Evolutionary conservation across 2,797 vertebrate species (phyloP).

Genomic region (Gobio occitaniae): DNA sequence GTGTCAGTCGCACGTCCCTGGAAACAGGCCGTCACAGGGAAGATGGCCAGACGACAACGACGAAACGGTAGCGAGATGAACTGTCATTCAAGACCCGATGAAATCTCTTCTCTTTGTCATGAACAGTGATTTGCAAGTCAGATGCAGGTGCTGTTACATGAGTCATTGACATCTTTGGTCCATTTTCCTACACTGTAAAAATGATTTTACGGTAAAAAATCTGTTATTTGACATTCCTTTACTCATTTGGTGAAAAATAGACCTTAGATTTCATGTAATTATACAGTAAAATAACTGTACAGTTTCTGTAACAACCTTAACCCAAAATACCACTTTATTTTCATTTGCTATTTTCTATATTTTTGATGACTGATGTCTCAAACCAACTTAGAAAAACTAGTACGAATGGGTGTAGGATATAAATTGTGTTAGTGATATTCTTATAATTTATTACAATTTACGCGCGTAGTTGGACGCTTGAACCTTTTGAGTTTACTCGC

Average conservation of each 20-base stretch:
- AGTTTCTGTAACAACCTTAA: not conserved
- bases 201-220: not conserved
- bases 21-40: not conserved
- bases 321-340: too few species aligned
- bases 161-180: not conserved
- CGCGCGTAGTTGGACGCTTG: too few species aligned
- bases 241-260: not conserved
- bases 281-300: not conserved
- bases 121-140: not conserved
- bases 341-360: too few species aligned
- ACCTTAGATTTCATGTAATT: not conserved
- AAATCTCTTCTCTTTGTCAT: not conserved
- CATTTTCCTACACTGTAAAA: not conserved
- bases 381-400: too few species aligned
- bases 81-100: not conserved
- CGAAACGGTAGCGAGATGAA: not conserved
- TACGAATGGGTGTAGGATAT: too few species aligned
- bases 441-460: too few species aligned
- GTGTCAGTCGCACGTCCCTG: not conserved
- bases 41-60: not conserved
- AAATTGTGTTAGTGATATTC: too few species aligned
- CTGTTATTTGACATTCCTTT: not conserved
- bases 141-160: not conserved
- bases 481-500: too few species aligned
- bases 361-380: too few species aligned